Evolutionary conservation across 2,113 vertebrate genomes (phyloP).

Genomic region (Dermatemys mawii): DNA sequence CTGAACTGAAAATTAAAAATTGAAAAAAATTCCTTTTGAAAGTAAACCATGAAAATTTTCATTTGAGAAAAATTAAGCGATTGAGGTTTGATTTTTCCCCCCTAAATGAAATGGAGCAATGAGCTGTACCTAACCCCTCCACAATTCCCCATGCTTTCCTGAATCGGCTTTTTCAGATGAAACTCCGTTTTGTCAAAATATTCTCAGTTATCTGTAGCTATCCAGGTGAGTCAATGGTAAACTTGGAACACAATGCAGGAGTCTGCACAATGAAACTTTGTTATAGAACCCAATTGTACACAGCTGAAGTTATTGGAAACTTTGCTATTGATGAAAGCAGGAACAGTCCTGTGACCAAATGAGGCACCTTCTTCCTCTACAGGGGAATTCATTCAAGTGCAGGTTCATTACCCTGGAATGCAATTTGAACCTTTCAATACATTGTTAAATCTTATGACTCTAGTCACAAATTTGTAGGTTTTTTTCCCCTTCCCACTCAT

Average conservation of each 20-base stretch:
- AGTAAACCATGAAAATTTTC: not conserved
- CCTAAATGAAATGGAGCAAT: not conserved
- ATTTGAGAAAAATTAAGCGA: not conserved
- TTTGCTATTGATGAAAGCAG: not conserved
- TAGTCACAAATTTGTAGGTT: not conserved
- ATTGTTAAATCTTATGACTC: not conserved
- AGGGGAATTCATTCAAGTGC: rapidly evolving
- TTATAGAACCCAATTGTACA: not conserved
- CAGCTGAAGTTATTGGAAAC: not conserved
- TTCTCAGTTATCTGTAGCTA: not conserved
- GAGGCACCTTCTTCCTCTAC: not conserved
- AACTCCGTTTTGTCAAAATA: not conserved
- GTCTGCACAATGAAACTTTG: not conserved
- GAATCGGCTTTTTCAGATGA: not conserved
- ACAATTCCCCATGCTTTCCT: not conserved
- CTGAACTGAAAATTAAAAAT: not conserved
- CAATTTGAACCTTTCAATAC: not conserved
- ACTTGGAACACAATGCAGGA: not conserved
- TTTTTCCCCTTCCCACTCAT: not conserved
- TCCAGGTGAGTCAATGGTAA: not conserved
- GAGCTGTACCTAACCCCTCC: not conserved
- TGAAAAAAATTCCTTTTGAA: not conserved
- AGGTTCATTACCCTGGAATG: not conserved
- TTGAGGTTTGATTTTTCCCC: not conserved
- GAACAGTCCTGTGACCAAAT: not conserved